Evolutionary conservation across 1,140 invertebrate genomes (phyloP).

Genomic region (Tribolium madens): DNA sequence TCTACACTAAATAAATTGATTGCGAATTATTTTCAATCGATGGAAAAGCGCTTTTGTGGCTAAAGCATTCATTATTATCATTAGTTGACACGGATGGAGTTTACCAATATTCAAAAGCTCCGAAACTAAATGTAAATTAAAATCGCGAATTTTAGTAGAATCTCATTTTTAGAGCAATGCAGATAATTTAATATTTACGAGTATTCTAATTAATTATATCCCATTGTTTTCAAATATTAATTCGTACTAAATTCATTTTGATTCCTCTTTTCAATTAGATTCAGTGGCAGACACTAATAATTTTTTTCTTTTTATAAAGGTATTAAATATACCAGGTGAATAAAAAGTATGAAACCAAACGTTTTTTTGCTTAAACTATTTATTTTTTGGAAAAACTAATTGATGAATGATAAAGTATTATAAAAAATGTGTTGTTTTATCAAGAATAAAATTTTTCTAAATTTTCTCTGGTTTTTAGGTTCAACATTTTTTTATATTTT

Average conservation of each 20-base stretch:
- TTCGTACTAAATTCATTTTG: neutral
- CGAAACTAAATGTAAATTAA: conserved; percentile 2
- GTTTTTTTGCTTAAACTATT: no score
- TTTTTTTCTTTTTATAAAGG: no score
- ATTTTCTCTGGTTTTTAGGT: no score
- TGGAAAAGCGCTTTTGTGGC: conserved; percentile 19
- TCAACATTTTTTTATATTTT: no score
- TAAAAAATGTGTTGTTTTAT: no score
- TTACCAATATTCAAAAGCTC: neutral
- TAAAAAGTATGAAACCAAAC: no score
- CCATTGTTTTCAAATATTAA: neutral
- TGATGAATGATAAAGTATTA: no score
- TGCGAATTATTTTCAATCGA: conserved; percentile 7
- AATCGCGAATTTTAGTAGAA: neutral
- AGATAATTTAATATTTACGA: conserved; percentile 20
- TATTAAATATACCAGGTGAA: no score
- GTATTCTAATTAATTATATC: neutral
- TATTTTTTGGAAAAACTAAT: no score
- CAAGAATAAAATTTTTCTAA: no score
- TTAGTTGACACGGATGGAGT: conserved; percentile 16
- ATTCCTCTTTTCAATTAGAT: no score
- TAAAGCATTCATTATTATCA: conserved; percentile 16
- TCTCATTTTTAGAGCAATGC: neutral
- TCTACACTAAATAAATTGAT: conserved; percentile 10
- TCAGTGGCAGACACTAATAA: no score